Conservation (phyloP, 2,888 invertebrate genomes). For the Anthophora plumipes region DNA sequence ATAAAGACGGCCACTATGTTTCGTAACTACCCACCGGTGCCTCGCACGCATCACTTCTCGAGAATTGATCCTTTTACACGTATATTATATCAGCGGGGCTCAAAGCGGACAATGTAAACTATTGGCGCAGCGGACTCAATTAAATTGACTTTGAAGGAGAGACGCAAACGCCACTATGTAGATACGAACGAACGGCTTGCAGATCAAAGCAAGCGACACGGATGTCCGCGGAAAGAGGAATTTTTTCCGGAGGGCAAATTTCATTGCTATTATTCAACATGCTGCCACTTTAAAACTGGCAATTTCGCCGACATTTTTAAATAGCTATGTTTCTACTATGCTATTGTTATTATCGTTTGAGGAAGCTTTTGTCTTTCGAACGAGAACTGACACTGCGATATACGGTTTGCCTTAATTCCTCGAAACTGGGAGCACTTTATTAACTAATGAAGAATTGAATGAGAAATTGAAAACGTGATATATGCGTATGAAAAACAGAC, state of each 20-base stretch:
- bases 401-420: no score
- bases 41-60: constrained; percentile 21
- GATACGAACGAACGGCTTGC: constrained; percentile 1
- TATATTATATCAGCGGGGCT: constrained; percentile 25
- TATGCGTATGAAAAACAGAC: no score
- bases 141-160: constrained; percentile 50
- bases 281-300: neutral
- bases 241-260: constrained; percentile 29
- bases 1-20: constrained; percentile 11
- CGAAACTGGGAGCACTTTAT: no score
- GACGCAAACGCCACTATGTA: constrained; percentile 14
- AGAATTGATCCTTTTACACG: constrained; percentile 42
- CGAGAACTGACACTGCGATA: neutral
- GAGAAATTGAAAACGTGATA: no score
- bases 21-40: constrained; percentile 23
- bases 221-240: constrained; percentile 4
- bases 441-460: no score
- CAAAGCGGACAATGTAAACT: constrained; percentile 49
- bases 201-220: constrained; percentile 48
- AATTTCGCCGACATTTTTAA: constrained; percentile 39
- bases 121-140: constrained; percentile 37
- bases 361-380: neutral
- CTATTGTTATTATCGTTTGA: neutral
- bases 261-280: constrained; percentile 26
- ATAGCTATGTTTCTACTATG: neutral